These are phyloP conservation scores for Scaptodrosophila latifasciaeformis DNA, from an alignment of 2,888 invertebrate genomes.

Conservation along the genomic window DNA sequence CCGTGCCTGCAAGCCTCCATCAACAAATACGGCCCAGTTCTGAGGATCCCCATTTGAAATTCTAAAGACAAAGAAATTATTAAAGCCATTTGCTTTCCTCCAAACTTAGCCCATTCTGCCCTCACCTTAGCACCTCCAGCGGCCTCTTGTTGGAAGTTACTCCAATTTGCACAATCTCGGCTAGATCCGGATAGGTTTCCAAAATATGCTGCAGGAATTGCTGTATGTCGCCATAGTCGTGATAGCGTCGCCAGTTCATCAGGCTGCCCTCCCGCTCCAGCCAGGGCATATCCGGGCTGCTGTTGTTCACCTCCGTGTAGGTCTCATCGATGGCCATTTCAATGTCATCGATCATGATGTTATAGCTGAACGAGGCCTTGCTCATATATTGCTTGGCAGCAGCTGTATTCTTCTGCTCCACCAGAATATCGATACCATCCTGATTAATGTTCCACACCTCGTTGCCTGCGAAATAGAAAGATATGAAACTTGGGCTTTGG, in stretches of 20 bases:
- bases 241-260: constrained; percentile 86
- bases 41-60: constrained; percentile 81
- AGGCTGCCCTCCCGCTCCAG: constrained; percentile 63
- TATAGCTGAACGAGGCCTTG: constrained; percentile 79
- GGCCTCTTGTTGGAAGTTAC: constrained; percentile 83
- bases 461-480: constrained; percentile 49
- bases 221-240: constrained; percentile 81
- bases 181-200: constrained; percentile 81
- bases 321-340: constrained; percentile 82
- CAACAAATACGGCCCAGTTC: constrained; percentile 82
- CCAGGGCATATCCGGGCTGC: constrained; percentile 75
- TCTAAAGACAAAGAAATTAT: constrained; percentile 61
- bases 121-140: constrained; percentile 79
- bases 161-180: constrained; percentile 84
- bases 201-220: constrained; percentile 83
- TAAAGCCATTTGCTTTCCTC: neutral
- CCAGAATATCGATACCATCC: constrained; percentile 80
- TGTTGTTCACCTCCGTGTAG: constrained; percentile 81
- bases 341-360: constrained; percentile 84
- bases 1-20: constrained; percentile 87
- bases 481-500: neutral
- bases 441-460: constrained; percentile 74
- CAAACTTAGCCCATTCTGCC: neutral
- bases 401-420: constrained; percentile 77
- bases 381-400: constrained; percentile 79